Evolutionary conservation across 2,113 vertebrate species (phyloP).

Genomic region (Numenius arquata): DNA sequence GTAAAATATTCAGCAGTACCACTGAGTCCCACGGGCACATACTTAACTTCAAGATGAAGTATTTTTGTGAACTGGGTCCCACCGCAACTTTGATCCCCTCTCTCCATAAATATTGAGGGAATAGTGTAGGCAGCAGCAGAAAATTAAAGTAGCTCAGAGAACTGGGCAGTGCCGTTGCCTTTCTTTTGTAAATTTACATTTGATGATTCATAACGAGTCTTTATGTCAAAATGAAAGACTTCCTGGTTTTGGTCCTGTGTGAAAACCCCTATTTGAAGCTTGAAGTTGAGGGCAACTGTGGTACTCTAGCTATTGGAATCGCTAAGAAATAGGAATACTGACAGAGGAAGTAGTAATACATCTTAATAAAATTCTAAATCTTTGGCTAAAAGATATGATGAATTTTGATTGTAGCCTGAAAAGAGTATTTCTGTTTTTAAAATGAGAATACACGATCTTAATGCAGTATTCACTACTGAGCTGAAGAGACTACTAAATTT

Average conservation of each 20-base stretch:
- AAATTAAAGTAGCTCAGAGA: not conserved
- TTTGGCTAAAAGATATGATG: not conserved
- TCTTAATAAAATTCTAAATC: not conserved
- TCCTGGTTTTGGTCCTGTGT: not conserved
- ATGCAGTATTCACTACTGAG: not conserved
- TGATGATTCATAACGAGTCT: not conserved
- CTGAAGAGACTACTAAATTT: not conserved
- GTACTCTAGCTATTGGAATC: not conserved
- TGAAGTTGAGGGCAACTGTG: not conserved
- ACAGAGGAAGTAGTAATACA: not conserved
- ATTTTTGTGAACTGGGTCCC: not conserved
- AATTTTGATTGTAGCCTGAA: not conserved
- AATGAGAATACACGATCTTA: not conserved
- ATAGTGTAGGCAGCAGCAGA: not conserved
- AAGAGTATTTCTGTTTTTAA: not conserved
- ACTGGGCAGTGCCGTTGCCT: not conserved
- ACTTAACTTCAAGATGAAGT: not conserved
- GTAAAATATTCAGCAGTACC: not conserved
- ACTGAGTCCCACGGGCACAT: not conserved
- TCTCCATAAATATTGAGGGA: not conserved
- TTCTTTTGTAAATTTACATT: not conserved
- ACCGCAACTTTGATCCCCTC: not conserved
- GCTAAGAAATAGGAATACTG: not conserved
- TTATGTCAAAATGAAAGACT: not conserved
- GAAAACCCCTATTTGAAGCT: not conserved